Evolutionary conservation across 1,140 invertebrate genomes (phyloP).

Genomic region (Drosophila nannoptera): DNA sequence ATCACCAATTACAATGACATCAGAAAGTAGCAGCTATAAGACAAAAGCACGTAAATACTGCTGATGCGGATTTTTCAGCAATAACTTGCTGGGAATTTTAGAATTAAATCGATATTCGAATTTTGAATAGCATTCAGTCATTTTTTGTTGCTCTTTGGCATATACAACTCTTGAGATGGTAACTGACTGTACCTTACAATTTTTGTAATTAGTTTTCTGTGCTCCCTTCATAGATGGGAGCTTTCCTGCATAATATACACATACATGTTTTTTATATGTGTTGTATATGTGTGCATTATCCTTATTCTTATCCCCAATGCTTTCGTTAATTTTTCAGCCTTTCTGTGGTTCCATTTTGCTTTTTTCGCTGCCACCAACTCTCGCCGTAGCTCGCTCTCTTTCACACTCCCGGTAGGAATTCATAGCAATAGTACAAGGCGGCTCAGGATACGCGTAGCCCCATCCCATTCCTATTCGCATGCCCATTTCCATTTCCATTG

Average conservation of each 20-base stretch:
- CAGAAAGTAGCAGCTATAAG: too few relatives aligned
- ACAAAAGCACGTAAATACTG: too few relatives aligned
- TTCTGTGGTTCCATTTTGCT: constrained; percentile 45
- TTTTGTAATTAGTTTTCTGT: constrained; percentile 20
- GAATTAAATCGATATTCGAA: too few relatives aligned
- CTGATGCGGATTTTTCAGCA: too few relatives aligned
- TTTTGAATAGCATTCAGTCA: too few relatives aligned
- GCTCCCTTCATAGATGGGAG: too few relatives aligned
- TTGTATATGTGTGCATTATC: constrained; percentile 30
- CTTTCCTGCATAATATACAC: too few relatives aligned
- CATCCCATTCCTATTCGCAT: constrained; percentile 1
- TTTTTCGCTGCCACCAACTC: constrained; percentile 21
- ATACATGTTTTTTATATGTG: background rate
- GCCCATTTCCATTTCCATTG: constrained; percentile 4
- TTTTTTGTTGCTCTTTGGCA: too few relatives aligned
- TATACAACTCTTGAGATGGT: background rate
- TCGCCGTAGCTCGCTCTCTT: constrained; percentile 26
- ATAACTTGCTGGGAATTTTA: too few relatives aligned
- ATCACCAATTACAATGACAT: too few relatives aligned
- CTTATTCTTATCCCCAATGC: constrained; percentile 57
- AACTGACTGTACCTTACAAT: background rate
- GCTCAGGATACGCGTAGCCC: constrained; percentile 11
- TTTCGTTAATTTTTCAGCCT: constrained; percentile 58
- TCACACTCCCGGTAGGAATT: constrained; percentile 9
- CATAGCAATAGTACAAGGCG: constrained; percentile 19